Evolutionary conservation across 2,888 invertebrate genomes (phyloP), one percentile per base, ranked within the genome.

Genomic region (Fragum whitleyi): DNA sequence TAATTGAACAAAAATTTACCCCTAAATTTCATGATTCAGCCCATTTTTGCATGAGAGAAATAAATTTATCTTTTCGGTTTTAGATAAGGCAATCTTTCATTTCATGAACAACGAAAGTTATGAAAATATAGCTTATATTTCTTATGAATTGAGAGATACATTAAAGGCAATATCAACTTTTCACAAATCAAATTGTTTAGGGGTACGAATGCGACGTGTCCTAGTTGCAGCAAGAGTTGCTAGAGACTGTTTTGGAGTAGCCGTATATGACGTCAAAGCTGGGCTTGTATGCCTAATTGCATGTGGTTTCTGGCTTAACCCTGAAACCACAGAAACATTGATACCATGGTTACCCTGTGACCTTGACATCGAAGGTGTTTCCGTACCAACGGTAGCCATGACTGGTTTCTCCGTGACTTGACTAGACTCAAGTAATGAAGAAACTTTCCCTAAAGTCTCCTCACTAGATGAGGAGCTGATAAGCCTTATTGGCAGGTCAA

Each of bases 141-240:
- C n/a, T n/a, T n/a, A n/a, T n/a, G n/a, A n/a, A n/a, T n/a, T n/a
- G n/a, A n/a, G n/a, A n/a, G n/a, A n/a, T n/a, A n/a, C n/a, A n/a
- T n/a, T n/a, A n/a, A n/a, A 36, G 3, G 9, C 32, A 36, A 36
- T 36, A 6, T 36, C 32, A 36, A 36, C 32, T 9, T 47, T 16
- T 47, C 47, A 47, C 47, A 47, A 47, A 67, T 93, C 92, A 79
- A 91, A 93, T 75, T 93, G 92, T 81, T 91, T 92, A 0, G 93
- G 93, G 11, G 91, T 92, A 67, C 89, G 87, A 42, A 93, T 92
- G 65, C 91, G 82, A 23, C 93, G 79, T 29, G 92, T 93, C 47
- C 93, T 80, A 19, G 92, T 92, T 11, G 92, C 85, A 11, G 92
- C 90, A 1, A 91, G 77, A 1, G 91, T 90, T 23, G 90, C 87